Base-by-base conservation (phyloP, 1,140 invertebrate species). In the Euura saliciscinereae region DNA sequence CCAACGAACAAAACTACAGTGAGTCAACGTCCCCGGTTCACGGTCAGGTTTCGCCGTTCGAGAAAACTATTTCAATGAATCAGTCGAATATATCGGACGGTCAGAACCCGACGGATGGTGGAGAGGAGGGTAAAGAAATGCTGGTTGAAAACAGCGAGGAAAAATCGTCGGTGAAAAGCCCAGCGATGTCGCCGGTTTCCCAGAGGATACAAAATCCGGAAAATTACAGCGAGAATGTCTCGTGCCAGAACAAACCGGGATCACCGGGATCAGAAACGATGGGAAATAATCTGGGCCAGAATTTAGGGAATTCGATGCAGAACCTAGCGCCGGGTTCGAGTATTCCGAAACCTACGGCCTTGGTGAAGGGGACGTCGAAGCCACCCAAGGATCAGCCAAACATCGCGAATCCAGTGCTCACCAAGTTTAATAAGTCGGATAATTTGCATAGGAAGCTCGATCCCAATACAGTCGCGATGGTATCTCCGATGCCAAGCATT, bases 281-380 rank as follows among this genome's bases (percentile, higher is more conserved):
- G 42, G 45, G 7, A 43, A 43, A 7, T 43, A 70, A 46, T 13
- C 42, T 44, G 45, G 10, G 83, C 83, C 65, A 73, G 83, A 69
- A 84, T 82, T 73, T 80, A 77, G 59, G 84, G 81, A 69, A 71
- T 64, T 65, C 66, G 72, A 66, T 80, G 83, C 51, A 59, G 13
- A 68, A 74, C 51, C 76, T 75, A 2, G 78, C 74, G 59, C 81
- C 84, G 2, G 87, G 89, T 5, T 95, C 93, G 6, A 94, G 94
- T 11, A 94, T 97, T 79, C 95, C 96, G 2, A 97, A 97, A 86
- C 96, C 95, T 4, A 96, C 94, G 13, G 94, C 95, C 10, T 93
- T 95, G 72, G 94, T 97, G 3, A 97, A 97, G 89, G 95, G 95
- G 76, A 96, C 93, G 2, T 91, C 91, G 59, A 94, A 94, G 87